phyloP scores from a whole-genome alignment of 2,888 invertebrate genomes.

The Ophioninae sp. region DNA sequence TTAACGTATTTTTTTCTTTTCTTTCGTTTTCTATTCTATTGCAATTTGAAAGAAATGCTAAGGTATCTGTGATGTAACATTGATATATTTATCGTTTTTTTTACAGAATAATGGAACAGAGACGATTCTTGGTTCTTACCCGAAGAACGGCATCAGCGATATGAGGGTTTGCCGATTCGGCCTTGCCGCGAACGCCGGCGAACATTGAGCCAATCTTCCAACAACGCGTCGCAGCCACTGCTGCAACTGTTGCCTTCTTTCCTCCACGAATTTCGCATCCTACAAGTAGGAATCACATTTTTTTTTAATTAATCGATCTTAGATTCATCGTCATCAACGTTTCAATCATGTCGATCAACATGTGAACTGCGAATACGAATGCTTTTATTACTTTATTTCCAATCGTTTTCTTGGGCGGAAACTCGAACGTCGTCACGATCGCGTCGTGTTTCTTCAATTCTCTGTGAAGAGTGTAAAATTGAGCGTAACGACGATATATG shows the following conservation, averaged over 20 bases:
- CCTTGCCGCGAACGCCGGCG: slow-evolving; percentile 89
- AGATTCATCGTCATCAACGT: not conserved
- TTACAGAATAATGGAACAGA: slow-evolving; percentile 35
- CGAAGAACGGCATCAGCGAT: slow-evolving; percentile 93
- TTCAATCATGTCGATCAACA: slow-evolving; percentile 12
- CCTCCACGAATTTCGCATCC: slow-evolving; percentile 93
- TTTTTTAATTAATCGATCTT: not conserved
- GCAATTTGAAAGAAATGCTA: not conserved
- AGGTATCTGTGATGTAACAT: not conserved
- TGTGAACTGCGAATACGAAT: slow-evolving; percentile 3
- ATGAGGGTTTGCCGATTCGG: slow-evolving; percentile 90
- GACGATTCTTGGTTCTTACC: slow-evolving; percentile 82
- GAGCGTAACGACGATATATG: slow-evolving; percentile 96
- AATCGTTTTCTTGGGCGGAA: slow-evolving; percentile 97
- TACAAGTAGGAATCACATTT: slow-evolving; percentile 71
- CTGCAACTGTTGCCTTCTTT: slow-evolving; percentile 91
- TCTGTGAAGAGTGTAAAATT: slow-evolving; percentile 93
- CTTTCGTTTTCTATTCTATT: not conserved
- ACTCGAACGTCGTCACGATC: slow-evolving; percentile 90
- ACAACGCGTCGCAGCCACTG: slow-evolving; percentile 93
- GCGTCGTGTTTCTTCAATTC: slow-evolving; percentile 92
- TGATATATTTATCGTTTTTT: slow-evolving; percentile 16
- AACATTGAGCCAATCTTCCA: slow-evolving; percentile 85
- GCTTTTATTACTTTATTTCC: slow-evolving; percentile 89
- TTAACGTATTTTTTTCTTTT: not conserved